Evolutionary conservation across 2,888 invertebrate species (phyloP).

Genomic region (Belgica antarctica): DNA sequence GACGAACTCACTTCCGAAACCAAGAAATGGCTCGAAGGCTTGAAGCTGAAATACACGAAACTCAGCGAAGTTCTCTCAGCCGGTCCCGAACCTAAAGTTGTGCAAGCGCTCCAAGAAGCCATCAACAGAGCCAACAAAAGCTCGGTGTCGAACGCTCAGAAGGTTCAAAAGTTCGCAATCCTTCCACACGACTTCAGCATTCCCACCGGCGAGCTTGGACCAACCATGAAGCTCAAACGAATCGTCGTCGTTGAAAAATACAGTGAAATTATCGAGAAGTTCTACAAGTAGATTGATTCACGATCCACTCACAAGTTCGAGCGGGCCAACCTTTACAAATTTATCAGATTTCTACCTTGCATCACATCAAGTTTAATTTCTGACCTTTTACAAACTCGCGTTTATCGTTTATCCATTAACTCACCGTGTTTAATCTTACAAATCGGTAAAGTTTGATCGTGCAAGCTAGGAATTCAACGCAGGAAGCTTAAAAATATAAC

Average conservation of each 20-base stretch:
- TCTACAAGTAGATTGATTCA: slow-evolving; percentile 58
- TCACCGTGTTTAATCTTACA: too few relatives aligned
- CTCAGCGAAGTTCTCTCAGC: slow-evolving; percentile 68
- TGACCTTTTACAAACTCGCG: background rate
- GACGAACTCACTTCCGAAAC: slow-evolving; percentile 67
- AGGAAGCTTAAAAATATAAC: too few relatives aligned
- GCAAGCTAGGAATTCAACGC: too few relatives aligned
- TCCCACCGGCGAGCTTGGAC: slow-evolving; percentile 82
- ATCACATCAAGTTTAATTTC: background rate
- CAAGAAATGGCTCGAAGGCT: slow-evolving; percentile 67
- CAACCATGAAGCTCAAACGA: slow-evolving; percentile 83
- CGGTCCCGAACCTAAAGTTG: slow-evolving; percentile 63
- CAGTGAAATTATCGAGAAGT: slow-evolving; percentile 71
- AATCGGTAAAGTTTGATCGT: too few relatives aligned
- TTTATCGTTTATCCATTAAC: too few relatives aligned
- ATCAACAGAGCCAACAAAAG: slow-evolving; percentile 73
- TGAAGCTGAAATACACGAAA: slow-evolving; percentile 67
- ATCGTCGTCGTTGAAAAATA: slow-evolving; percentile 75
- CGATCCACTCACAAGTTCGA: too few relatives aligned
- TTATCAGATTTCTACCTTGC: background rate
- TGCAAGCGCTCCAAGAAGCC: slow-evolving; percentile 75
- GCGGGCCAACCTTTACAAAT: too few relatives aligned
- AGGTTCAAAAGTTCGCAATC: slow-evolving; percentile 81
- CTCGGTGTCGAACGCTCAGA: slow-evolving; percentile 83
- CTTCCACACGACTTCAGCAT: slow-evolving; percentile 84